These are phyloP conservation scores for Mallotus villosus DNA, from an alignment of 2,797 vertebrate genomes.

Conservation along the genomic window DNA sequence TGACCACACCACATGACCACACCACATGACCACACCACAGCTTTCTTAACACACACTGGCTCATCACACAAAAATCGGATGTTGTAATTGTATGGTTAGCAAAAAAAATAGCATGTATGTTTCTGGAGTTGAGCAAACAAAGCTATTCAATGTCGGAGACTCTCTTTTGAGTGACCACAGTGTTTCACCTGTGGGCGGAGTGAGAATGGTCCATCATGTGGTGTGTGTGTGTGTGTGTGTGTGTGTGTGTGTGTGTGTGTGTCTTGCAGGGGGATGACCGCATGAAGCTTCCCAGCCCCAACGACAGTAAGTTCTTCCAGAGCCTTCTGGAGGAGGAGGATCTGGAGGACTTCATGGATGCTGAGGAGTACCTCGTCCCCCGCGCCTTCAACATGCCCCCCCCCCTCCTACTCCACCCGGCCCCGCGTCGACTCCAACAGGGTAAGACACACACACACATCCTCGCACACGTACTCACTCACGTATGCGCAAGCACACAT, in stretches of 20 bases:
- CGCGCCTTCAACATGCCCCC: conserved; percentile 91
- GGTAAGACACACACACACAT: conserved; percentile 68
- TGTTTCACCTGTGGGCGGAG: too few relatives aligned
- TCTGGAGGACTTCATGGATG: conserved; percentile 96
- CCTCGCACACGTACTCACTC: not conserved
- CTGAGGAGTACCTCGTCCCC: conserved; percentile 96
- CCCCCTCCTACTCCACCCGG: conserved; percentile 90
- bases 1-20: conserved; percentile 37
- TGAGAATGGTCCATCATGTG: too few relatives aligned
- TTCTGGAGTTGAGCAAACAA: too few relatives aligned
- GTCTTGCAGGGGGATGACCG: conserved; percentile 89
- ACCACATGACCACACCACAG: conserved; percentile 38
- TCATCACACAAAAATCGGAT: not conserved
- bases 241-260: too few relatives aligned
- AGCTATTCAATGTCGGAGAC: too few relatives aligned
- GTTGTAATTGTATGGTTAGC: too few relatives aligned
- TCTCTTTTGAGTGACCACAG: too few relatives aligned
- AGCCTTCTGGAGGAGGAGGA: conserved; percentile 96
- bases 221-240: too few relatives aligned
- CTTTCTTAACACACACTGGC: not conserved
- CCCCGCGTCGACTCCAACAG: conserved; percentile 90
- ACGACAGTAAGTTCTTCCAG: conserved; percentile 98
- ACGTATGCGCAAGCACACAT: not conserved
- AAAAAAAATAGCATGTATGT: too few relatives aligned
- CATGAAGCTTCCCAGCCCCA: conserved; percentile 97